Conservation (phyloP, 2,113 vertebrate species). For the Sebastes fasciatus region DNA sequence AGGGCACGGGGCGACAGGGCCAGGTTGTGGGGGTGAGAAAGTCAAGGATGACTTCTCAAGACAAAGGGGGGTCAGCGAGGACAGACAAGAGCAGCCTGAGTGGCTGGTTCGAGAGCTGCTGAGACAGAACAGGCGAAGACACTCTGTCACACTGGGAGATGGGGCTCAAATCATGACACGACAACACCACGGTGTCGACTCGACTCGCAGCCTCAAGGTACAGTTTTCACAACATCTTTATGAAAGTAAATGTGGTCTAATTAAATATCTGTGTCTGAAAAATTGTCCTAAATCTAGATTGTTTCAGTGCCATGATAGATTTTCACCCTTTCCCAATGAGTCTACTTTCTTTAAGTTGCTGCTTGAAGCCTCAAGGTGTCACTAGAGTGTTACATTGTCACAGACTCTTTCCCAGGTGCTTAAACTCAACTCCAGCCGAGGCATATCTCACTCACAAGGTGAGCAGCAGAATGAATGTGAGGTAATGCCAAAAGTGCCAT, state of each 20-base stretch:
- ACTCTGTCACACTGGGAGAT: slow-evolving; percentile 68
- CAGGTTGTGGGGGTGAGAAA: neutral
- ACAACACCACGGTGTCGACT: slow-evolving; percentile 7
- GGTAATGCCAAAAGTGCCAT: slow-evolving; percentile 56
- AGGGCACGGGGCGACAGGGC: neutral
- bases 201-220: slow-evolving; percentile 74
- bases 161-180: slow-evolving; percentile 17
- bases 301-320: neutral
- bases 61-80: neutral
- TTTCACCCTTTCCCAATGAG: neutral
- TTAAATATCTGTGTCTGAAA: neutral
- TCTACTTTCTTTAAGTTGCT: neutral
- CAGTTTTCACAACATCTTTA: neutral
- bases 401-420: slow-evolving; percentile 12
- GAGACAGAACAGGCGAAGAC: slow-evolving; percentile 63
- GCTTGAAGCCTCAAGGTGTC: slow-evolving; percentile 68
- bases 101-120: slow-evolving; percentile 78
- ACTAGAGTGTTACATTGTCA: slow-evolving; percentile 51
- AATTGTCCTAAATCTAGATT: neutral
- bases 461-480: slow-evolving; percentile 38
- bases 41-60: slow-evolving; percentile 23
- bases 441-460: slow-evolving; percentile 17
- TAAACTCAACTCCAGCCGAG: slow-evolving; percentile 31
- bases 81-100: slow-evolving; percentile 19
- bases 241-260: neutral